A percentile compares a stretch with the other conserved stretches of the same genome.
Evolutionary conservation across 2,113 vertebrate species (phyloP).

Genomic region (Fulica atra): DNA sequence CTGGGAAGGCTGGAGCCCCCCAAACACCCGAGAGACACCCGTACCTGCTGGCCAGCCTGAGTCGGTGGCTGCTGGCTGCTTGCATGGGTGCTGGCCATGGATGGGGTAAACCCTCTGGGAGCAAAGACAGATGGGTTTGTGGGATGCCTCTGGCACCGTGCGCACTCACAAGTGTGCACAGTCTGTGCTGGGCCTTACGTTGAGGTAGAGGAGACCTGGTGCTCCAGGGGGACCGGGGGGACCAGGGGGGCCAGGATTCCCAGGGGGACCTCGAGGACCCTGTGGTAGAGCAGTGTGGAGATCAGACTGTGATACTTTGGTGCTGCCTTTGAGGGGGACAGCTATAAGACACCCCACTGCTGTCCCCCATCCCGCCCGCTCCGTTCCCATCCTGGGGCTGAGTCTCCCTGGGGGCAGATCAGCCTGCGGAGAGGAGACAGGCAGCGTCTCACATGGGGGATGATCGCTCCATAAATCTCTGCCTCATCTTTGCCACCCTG

Average conservation of each 20-base stretch:
- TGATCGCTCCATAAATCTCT: background rate
- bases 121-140: background rate
- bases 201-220: slow-evolving; percentile 71
- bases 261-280: slow-evolving; percentile 52
- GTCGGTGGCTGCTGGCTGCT: background rate
- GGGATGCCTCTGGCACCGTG: background rate
- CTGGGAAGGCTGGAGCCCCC: background rate
- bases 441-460: slow-evolving; percentile 40
- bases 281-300: background rate
- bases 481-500: slow-evolving; percentile 46
- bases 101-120: slow-evolving; percentile 53
- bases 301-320: background rate
- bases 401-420: background rate
- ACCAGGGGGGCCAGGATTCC: background rate
- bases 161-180: rapidly evolving
- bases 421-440: rapidly evolving
- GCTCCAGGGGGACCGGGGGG: slow-evolving; percentile 58
- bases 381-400: background rate
- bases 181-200: slow-evolving; percentile 9
- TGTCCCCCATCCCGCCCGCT: background rate
- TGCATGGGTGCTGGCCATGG: slow-evolving; percentile 43
- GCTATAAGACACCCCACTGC: rapidly evolving
- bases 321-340: background rate
- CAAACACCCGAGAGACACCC: rapidly evolving
- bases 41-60: slow-evolving; percentile 32